phyloP scores from a whole-genome alignment of 2,113 vertebrate genomes.

The Prunella fulvescens region DNA sequence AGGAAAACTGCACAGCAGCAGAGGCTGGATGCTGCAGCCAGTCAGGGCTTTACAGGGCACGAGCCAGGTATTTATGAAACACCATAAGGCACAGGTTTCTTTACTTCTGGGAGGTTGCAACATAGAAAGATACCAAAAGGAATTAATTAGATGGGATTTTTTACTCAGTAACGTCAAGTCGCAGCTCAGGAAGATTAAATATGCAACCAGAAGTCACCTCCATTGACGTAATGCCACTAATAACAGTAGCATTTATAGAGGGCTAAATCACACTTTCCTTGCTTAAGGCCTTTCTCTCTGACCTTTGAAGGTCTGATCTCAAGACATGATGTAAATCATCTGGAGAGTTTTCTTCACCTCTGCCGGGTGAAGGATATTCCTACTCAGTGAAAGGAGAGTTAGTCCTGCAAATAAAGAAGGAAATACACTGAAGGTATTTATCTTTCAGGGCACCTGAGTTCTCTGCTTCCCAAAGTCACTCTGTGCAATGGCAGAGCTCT shows the following conservation, averaged over 20 bases:
- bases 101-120: background rate
- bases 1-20: background rate
- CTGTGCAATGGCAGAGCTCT: background rate
- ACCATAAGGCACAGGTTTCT: background rate
- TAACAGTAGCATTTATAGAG: constrained; percentile 18
- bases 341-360: background rate
- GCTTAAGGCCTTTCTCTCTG: background rate
- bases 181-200: background rate
- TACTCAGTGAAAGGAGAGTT: background rate
- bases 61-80: background rate
- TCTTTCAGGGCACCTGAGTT: background rate
- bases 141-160: background rate
- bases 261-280: background rate
- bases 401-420: background rate
- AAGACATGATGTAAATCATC: background rate
- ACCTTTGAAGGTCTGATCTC: constrained; percentile 6
- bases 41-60: background rate
- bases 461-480: background rate
- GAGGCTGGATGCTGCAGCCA: background rate
- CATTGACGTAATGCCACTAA: background rate
- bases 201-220: background rate
- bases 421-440: background rate
- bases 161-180: background rate
- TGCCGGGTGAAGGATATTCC: background rate
- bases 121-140: background rate